Base-by-base conservation (phyloP, 2,888 invertebrate genomes). In the Melangyna quadrimaculata region DNA sequence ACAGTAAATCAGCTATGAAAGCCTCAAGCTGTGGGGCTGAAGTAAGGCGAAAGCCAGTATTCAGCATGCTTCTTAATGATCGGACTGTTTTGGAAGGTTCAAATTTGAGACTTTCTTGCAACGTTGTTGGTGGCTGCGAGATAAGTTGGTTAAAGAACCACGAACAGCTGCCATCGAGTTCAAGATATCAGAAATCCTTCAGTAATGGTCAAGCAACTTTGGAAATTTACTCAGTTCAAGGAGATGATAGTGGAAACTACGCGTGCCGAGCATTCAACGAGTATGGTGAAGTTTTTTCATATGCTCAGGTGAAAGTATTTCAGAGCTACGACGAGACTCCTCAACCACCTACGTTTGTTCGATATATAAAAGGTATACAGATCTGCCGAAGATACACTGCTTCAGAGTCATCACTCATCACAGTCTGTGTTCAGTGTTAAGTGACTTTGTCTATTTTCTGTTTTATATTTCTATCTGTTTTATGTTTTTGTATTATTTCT, bases 101-200 rank as follows among this genome's bases (percentile, higher is more conserved):
- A 1, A 93, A 95, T 87, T 94, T 97, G 12, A 95, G 96, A 90
- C 91, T 97, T 29, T 95, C 95, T 0, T 97, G 97, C 90, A 95
- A 95, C 86, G 94, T 97, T 2, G 93, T 96, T 14, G 95, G 95
- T 1, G 95, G 95, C 82, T 95, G 96, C 4, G 93, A 93, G 51
- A 93, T 96, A 12, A 94, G 94, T 73, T 97, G 97, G 97, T 94
- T 94, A 51, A 96, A 95, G 90, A 95, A 97, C 90, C 95, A 96
- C 2, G 91, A 93, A 27, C 91, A 93, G 1, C 88, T 96, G 17
- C 93, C 93, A 3, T 91, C 93, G 74, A 93, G 93, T 88, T 91
- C 93, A 37, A 94, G 94, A 83, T 95, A 94, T 89, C 93, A 93
- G 89, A 94, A 93, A 0, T 93, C 94, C 70, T 94, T 93, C 70